Evolutionary conservation across 2,888 invertebrate species (phyloP), one percentile per base, ranked within the genome.

Genomic region (Mylabris sibirica): DNA sequence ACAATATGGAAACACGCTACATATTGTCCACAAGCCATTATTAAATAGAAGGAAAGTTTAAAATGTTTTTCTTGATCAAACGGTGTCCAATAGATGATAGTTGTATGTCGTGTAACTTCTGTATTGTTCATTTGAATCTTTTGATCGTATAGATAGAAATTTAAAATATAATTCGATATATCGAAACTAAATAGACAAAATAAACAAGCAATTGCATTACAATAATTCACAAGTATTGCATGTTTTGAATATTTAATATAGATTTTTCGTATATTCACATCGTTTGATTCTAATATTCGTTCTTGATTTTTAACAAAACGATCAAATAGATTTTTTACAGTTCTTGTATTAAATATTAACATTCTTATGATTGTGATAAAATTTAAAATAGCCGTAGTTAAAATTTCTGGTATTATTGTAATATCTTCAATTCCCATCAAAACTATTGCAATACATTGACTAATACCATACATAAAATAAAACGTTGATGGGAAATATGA

Each of bases 101-200:
- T 44, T 14, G 5, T n/a, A 5, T n/a, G 44, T 17, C 44, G 14
- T 44, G 3, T 44, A 2, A 44, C 14, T 30, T 30, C 30, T 17
- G 44, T 44, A 44, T n/a, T 44, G 14, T 44, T 44, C 17, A 44
- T 3, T 44, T 3, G 14, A 3, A 44, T 6, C 2, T n/a, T 14
- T 44, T 44, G 44, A 44, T 44, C 14, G n/a, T 44, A 44, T 5
- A 44, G n/a, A 44, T 44, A 44, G 44, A 44, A n/a, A 44, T 44
- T 44, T 17, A 14, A 14, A 14, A 44, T 44, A 44, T 17, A 44
- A n/a, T 44, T 44, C 14, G 44, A 44, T 17, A 14, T 3, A n/a
- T 44, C 4, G 3, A 44, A 44, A 44, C 44, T 1, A n/a, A n/a
- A n/a, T 14, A 44, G 6, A n/a, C n/a, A n/a, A 4, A 44, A 44